These are phyloP conservation scores for Lophotriccus pileatus DNA, from an alignment of 2,797 vertebrate genomes.

Conservation along the genomic window DNA sequence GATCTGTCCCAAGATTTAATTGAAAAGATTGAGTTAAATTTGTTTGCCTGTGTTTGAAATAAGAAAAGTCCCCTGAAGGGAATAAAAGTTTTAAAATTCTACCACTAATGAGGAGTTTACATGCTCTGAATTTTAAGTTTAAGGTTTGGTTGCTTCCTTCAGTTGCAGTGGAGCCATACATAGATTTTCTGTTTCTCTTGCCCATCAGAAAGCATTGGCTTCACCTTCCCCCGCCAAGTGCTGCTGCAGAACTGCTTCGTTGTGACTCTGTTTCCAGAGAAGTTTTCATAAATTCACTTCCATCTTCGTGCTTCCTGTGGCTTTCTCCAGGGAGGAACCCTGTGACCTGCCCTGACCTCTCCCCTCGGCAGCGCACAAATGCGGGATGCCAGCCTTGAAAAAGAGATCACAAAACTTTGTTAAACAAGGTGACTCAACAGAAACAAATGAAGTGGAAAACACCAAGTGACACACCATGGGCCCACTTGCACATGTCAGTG, in stretches of 20 bases:
- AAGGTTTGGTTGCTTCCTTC: neutral
- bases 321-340: neutral
- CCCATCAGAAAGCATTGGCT: neutral
- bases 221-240: neutral
- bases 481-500: neutral
- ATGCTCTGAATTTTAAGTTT: neutral
- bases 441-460: constrained; percentile 32
- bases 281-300: neutral
- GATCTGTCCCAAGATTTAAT: neutral
- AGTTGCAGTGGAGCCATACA: neutral
- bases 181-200: neutral
- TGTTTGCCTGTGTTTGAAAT: constrained; percentile 3
- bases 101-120: neutral
- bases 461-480: neutral
- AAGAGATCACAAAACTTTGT: neutral
- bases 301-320: neutral
- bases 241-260: neutral
- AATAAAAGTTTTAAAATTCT: neutral
- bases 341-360: neutral
- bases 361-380: neutral
- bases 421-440: constrained; percentile 33
- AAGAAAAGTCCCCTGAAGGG: neutral
- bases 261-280: neutral
- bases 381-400: neutral
- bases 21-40: neutral